These are phyloP conservation scores for Coregonus sp. DNA, from an alignment of 2,797 vertebrate genomes.

Conservation along the genomic window DNA sequence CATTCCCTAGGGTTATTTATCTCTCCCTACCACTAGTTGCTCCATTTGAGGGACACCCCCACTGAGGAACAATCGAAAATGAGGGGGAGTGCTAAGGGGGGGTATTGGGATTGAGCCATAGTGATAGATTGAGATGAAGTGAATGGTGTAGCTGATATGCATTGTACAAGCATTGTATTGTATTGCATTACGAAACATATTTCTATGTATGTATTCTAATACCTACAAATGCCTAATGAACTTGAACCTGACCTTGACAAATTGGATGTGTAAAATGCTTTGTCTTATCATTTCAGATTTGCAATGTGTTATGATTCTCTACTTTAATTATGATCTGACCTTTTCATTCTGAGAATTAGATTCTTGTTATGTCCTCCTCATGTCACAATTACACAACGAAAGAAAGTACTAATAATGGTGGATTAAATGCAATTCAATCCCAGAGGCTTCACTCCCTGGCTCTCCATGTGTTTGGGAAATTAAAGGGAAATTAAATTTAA, in stretches of 20 bases:
- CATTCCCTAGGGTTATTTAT: too few species aligned
- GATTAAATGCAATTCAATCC: background rate
- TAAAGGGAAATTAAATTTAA: background rate
- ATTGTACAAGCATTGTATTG: background rate
- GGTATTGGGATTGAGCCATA: too few species aligned
- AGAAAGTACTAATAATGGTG: background rate
- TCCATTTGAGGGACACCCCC: too few species aligned
- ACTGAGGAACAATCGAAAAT: too few species aligned
- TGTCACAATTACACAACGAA: slow-evolving; percentile 5
- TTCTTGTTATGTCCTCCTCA: slow-evolving; percentile 2
- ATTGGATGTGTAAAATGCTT: background rate
- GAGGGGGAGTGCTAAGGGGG: too few species aligned
- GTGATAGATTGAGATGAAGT: too few species aligned
- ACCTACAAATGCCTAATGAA: background rate
- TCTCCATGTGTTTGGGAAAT: slow-evolving; percentile 10
- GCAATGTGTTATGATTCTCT: too few species aligned
- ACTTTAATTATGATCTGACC: too few species aligned
- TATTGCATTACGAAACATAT: background rate
- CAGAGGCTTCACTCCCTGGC: background rate
- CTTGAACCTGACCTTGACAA: background rate
- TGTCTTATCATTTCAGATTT: too few species aligned
- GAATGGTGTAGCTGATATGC: background rate
- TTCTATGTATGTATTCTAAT: background rate
- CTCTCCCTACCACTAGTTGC: too few species aligned
- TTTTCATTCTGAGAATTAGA: background rate